Evolutionary conservation across 2,888 invertebrate genomes (phyloP), one percentile per base, ranked within the genome.

Genomic region (Ernsta delagoae): DNA sequence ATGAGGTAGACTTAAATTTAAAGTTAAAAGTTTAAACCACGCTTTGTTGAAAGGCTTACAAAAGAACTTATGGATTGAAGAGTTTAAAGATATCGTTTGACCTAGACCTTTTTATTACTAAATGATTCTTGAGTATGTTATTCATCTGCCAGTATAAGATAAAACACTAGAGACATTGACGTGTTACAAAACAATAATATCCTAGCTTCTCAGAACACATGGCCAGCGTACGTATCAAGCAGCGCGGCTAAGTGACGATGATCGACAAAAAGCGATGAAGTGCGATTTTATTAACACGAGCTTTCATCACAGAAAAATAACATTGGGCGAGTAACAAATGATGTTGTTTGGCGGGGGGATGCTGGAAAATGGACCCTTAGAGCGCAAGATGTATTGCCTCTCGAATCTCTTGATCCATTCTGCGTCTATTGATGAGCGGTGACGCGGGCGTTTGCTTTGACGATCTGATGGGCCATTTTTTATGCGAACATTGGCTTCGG

Each of bases 211-310:
- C 11, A 6, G 4, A 36, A 36, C 16, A 5, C 75, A 74, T 72
- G 70, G 81, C 34, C 84, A 83, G 88, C 81, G 78, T 71, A 77
- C 72, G 70, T 78, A 75, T 79, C 75, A 75, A 74, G 75, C 75
- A 70, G 75, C 77, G 77, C 84, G 82, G 83, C 85, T 92, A 93
- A 92, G 93, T 92, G 92, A 92, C 90, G 91, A 89, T 93, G 93
- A 93, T 93, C 92, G 88, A 92, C 92, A 90, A 92, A 93, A 92
- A 90, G 81, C 88, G 84, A 91, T 92, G 90, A 88, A 92, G 89
- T 89, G 92, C 90, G 86, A 90, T 92, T 92, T 91, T 93, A 92
- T 92, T 89, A 93, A 91, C 92, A 89, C 84, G 79, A 80, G 85
- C 90, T 90, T 87, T 89, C 89, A 89, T 88, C 87, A 86, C 83